Evolutionary conservation across 2,888 invertebrate genomes (phyloP).

Genomic region (Hyppa rectilinea): DNA sequence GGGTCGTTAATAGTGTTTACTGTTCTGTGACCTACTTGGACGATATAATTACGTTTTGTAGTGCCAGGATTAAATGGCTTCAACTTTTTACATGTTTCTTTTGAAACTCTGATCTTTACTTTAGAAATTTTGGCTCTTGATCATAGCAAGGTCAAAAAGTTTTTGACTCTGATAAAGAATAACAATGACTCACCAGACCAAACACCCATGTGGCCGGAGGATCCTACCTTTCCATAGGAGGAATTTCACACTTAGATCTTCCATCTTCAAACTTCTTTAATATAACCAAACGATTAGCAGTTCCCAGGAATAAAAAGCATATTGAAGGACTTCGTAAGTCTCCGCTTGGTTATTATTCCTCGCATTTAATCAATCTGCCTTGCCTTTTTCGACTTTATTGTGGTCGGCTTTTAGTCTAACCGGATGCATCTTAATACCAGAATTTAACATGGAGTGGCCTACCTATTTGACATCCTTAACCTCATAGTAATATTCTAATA

Average conservation of each 20-base stretch:
- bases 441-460: too few relatives aligned
- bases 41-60: constrained; percentile 12
- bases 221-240: neutral
- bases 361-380: neutral
- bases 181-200: too few relatives aligned
- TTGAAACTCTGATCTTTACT: neutral
- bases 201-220: neutral
- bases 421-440: neutral
- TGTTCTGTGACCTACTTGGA: constrained; percentile 37
- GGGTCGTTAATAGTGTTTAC: constrained; percentile 57
- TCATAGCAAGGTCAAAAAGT: neutral
- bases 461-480: neutral
- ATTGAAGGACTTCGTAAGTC: neutral
- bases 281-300: neutral
- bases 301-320: neutral
- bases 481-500: neutral
- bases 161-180: neutral
- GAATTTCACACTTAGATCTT: neutral
- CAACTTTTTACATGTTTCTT: neutral
- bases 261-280: neutral
- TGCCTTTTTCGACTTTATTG: too few relatives aligned
- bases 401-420: too few relatives aligned
- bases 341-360: neutral
- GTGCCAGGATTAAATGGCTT: constrained; percentile 9
- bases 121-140: neutral